These are phyloP conservation scores for Philopedon plagiatum DNA, from an alignment of 2,888 invertebrate species.

Conservation along the genomic window DNA sequence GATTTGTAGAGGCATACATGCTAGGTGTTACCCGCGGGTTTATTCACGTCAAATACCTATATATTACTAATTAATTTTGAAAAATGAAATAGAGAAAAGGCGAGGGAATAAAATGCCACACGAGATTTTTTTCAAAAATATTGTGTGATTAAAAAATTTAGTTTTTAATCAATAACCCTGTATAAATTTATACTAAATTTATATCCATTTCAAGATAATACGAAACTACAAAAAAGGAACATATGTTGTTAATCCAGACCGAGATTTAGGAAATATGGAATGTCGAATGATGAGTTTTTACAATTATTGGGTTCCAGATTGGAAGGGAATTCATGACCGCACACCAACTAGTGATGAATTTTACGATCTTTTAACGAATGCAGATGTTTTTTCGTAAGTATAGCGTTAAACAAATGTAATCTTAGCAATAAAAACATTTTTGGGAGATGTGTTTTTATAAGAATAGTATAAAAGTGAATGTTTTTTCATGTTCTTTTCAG, in stretches of 20 bases:
- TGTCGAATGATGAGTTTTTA: slow-evolving; percentile 68
- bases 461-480: too few relatives aligned
- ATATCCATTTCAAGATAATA: slow-evolving; percentile 61
- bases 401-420: neutral
- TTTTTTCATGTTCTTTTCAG: too few relatives aligned
- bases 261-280: slow-evolving; percentile 69
- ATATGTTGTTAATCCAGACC: slow-evolving; percentile 81
- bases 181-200: neutral
- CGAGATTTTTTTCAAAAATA: too few relatives aligned
- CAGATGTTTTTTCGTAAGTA: slow-evolving; percentile 75
- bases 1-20: too few relatives aligned
- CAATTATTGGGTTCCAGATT: slow-evolving; percentile 70
- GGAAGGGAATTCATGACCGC: slow-evolving; percentile 68
- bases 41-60: too few relatives aligned
- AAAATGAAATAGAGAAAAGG: too few relatives aligned
- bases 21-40: too few relatives aligned
- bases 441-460: too few relatives aligned
- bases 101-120: too few relatives aligned
- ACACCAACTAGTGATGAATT: slow-evolving; percentile 72
- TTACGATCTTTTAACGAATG: slow-evolving; percentile 68
- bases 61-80: too few relatives aligned
- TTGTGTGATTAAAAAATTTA: too few relatives aligned
- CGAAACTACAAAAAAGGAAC: slow-evolving; percentile 69
- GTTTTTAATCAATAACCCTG: neutral
- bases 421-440: too few relatives aligned